phyloP scores from a whole-genome alignment of 2,113 vertebrate genomes.

The Leucosticte australis region DNA sequence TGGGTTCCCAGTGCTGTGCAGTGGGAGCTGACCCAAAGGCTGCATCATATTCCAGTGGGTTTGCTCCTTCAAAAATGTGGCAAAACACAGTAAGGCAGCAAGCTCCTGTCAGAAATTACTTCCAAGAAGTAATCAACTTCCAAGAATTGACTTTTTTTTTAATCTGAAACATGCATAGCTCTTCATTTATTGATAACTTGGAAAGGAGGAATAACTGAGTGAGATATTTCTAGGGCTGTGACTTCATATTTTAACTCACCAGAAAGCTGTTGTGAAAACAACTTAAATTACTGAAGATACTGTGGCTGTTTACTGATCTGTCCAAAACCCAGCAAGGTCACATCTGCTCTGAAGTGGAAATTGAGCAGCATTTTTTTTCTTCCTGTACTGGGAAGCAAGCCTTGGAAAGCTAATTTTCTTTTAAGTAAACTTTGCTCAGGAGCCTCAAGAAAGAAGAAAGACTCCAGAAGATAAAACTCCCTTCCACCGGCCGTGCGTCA shows the following conservation, averaged over 20 bases:
- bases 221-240: background rate
- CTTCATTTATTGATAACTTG: background rate
- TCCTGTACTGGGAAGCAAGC: background rate
- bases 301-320: background rate
- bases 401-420: background rate
- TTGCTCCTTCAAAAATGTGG: background rate
- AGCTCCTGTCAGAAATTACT: background rate
- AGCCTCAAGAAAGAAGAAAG: background rate
- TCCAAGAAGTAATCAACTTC: too few species aligned
- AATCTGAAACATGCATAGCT: fast-evolving
- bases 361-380: background rate
- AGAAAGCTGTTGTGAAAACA: background rate
- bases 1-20: background rate
- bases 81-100: background rate
- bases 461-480: background rate
- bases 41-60: background rate
- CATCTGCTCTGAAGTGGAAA: background rate
- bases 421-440: background rate
- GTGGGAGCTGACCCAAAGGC: background rate
- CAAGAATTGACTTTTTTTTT: background rate
- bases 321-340: background rate
- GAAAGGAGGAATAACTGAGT: background rate
- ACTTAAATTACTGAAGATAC: background rate
- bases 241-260: background rate
- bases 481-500: background rate